Conservation (phyloP, 2,797 vertebrate species). For the Mustela erminea region DNA sequence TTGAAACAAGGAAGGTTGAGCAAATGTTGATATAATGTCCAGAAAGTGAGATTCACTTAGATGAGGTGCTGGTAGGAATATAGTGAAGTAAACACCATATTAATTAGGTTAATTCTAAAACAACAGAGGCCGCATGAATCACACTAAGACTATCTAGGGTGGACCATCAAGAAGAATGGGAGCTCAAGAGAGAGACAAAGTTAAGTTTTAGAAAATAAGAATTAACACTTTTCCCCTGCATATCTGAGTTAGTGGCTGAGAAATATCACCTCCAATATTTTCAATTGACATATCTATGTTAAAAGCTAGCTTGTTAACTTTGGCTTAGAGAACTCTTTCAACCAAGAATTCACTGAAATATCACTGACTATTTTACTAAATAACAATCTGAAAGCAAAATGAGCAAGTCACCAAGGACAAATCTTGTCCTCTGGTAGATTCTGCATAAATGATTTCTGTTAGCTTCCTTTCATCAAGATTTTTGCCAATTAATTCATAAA, state of each 20-base stretch:
- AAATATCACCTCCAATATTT: not conserved
- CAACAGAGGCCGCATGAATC: not conserved
- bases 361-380: conserved; percentile 64
- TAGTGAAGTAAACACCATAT: not conserved
- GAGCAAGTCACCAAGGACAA: conserved; percentile 79
- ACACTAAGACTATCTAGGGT: not conserved
- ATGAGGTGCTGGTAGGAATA: not conserved
- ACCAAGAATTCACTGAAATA: conserved; percentile 64
- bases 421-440: conserved; percentile 71
- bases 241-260: not conserved
- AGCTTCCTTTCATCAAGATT: conserved; percentile 80
- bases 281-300: not conserved
- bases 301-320: conserved; percentile 48
- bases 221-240: not conserved
- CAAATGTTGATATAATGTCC: not conserved
- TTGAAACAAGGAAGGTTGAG: not conserved
- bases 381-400: conserved; percentile 75
- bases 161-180: not conserved
- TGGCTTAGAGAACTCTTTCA: conserved; percentile 64
- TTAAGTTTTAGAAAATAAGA: not conserved
- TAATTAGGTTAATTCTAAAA: conserved; percentile 24
- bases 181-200: not conserved
- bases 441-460: conserved; percentile 75
- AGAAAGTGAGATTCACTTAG: not conserved
- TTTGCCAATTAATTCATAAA: conserved; percentile 82